phyloP scores from a whole-genome alignment of 1,140 invertebrate genomes.

The Anthonomus grandis region DNA sequence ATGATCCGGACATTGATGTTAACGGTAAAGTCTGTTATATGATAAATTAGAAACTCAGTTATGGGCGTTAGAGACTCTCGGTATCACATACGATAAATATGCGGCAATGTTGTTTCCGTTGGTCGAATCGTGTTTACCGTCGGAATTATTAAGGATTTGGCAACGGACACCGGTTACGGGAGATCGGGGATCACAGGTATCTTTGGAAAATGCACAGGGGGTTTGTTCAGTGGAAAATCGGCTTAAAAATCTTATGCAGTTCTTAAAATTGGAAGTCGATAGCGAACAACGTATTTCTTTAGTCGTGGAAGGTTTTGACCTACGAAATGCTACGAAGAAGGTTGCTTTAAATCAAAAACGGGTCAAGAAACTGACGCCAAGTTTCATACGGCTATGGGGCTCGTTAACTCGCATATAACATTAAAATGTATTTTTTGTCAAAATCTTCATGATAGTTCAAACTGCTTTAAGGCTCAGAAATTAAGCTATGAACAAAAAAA shows the following conservation, averaged over 20 bases:
- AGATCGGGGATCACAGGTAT: conserved; percentile 1
- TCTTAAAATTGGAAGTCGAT: conserved; percentile 32
- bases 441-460: conserved; percentile 14
- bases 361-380: not conserved
- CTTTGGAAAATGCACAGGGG: not conserved
- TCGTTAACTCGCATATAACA: conserved; percentile 6
- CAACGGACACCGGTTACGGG: conserved; percentile 24
- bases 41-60: conserved; percentile 37
- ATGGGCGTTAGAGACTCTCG: conserved; percentile 43
- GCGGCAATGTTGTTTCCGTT: conserved; percentile 44
- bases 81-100: conserved; percentile 43
- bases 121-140: conserved; percentile 43
- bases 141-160: conserved; percentile 41
- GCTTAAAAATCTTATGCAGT: conserved; percentile 33
- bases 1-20: too few relatives aligned
- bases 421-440: conserved; percentile 22
- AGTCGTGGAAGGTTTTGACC: conserved; percentile 5
- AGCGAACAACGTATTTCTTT: conserved; percentile 37
- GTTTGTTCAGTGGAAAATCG: conserved; percentile 4
- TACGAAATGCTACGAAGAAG: not conserved
- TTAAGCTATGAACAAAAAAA: conserved; percentile 15
- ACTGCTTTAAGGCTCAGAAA: conserved; percentile 20
- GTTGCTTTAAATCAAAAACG: not conserved
- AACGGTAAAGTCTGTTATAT: too few relatives aligned
- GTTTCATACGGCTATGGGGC: conserved; percentile 4